Base-by-base conservation (phyloP, 2,113 vertebrate genomes). In the Gambusia affinis region DNA sequence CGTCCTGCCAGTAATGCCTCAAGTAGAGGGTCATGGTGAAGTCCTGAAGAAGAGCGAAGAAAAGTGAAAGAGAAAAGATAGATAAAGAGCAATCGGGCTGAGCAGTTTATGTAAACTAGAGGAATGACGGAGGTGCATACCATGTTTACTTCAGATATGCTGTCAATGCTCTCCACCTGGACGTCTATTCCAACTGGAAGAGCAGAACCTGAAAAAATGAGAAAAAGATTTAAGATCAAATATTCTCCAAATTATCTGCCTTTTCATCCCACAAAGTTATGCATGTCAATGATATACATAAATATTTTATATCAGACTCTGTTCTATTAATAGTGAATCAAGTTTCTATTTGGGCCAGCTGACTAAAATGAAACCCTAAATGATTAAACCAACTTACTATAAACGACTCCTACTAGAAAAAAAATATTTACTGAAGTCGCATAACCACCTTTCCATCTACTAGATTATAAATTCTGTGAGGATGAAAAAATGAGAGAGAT, bases 11-110 rank as follows among this genome's bases (percentile, higher is more conserved):
- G 90, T 97, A 98, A 88, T 98, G 97, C 80, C 95, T 95, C 88
- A 98, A 93, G 81, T 98, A 97, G 44, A 98, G 94, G 75, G 97
- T 98, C 96, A 97, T 97, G 33, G 96, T 97, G 87, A 99, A 98
- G 89, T 97, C 96, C 96, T 98, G 84, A 87, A 68, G 66, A 93
- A 78, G 54, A 73, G 27, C 29, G 75, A 85, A 0, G 80, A 63
- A 75, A 3, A 31, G 8, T 8, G 33, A 88, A 79, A 62, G 39
- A 3, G 11, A 12, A 88, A 12, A 8, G 22, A 37, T 6, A 0
- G 8, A 10, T 81, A 24, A 62, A 17, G 6, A 12, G 68, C 8
- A 72, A 76, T 8, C 5, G 24, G 8, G 24, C 22, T 57, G 51
- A 65, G 67, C 7, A 5, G 6, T 33, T 44, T 60, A 12, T 54